These are phyloP conservation scores for Schlechtendalia chinensis DNA, from an alignment of 1,140 invertebrate species.

Conservation along the genomic window DNA sequence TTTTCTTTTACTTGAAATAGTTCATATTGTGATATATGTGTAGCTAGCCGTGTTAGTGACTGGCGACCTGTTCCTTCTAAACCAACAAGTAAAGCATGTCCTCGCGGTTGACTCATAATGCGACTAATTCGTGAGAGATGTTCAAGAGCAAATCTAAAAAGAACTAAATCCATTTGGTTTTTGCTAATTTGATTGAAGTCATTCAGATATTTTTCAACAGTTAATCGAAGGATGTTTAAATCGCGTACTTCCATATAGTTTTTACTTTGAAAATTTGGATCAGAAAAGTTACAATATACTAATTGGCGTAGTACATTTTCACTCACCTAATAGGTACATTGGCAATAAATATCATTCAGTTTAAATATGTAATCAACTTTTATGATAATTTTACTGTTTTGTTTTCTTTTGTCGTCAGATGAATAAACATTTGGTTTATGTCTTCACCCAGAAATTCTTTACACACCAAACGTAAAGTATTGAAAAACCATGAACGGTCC, in stretches of 20 bases:
- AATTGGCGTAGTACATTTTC: constrained; percentile 80
- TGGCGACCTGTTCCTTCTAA: constrained; percentile 90
- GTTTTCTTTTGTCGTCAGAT: constrained; percentile 47
- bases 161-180: constrained; percentile 93
- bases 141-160: constrained; percentile 94
- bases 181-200: constrained; percentile 96
- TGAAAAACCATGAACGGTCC: constrained; percentile 80
- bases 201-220: constrained; percentile 83
- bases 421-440: constrained; percentile 59
- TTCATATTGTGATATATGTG: constrained; percentile 92
- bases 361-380: too few species aligned
- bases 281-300: constrained; percentile 92
- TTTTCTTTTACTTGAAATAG: constrained; percentile 63
- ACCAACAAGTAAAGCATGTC: constrained; percentile 81
- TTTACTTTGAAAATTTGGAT: constrained; percentile 85
- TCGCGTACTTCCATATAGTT: constrained; percentile 86
- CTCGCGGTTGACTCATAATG: constrained; percentile 86
- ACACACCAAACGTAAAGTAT: constrained; percentile 57
- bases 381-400: constrained; percentile 16
- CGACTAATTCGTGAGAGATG: constrained; percentile 89
- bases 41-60: constrained; percentile 82
- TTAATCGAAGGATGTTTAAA: constrained; percentile 74
- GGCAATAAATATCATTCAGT: too few species aligned
- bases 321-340: not conserved
- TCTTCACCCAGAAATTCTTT: constrained; percentile 59